Evolutionary conservation across 2,888 invertebrate genomes (phyloP).

Genomic region (Clanis bilineata): DNA sequence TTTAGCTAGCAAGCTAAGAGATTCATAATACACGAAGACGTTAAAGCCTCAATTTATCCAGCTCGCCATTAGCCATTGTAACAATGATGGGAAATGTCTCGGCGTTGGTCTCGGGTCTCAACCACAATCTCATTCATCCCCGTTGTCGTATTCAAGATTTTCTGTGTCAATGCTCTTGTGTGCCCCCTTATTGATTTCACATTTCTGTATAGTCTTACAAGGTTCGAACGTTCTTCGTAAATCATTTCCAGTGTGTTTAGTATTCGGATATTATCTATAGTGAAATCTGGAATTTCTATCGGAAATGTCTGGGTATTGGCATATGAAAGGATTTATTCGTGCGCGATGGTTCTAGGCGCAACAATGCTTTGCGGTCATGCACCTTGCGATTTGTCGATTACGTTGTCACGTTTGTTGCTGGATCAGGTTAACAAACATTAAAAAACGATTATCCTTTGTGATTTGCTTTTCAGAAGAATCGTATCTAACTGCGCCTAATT

Average conservation of each 20-base stretch:
- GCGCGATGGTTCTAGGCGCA: slow-evolving; percentile 53
- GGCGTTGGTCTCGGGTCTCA: slow-evolving; percentile 48
- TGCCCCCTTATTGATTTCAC: slow-evolving; percentile 48
- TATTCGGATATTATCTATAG: neutral
- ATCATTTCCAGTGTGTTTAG: slow-evolving; percentile 13
- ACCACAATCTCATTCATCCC: slow-evolving; percentile 51
- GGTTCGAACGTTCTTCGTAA: slow-evolving; percentile 18
- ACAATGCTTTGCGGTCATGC: slow-evolving; percentile 67
- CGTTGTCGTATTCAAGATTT: slow-evolving; percentile 47
- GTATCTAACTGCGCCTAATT: slow-evolving; percentile 37
- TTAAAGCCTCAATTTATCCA: slow-evolving; percentile 56
- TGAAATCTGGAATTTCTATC: slow-evolving; percentile 20
- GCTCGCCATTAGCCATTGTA: slow-evolving; percentile 57
- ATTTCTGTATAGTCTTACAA: slow-evolving; percentile 25
- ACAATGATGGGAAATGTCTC: slow-evolving; percentile 64
- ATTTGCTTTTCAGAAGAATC: slow-evolving; percentile 30
- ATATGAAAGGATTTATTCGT: slow-evolving; percentile 53
- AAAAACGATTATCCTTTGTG: slow-evolving; percentile 51
- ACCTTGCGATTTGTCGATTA: slow-evolving; percentile 65
- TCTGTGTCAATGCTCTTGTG: slow-evolving; percentile 55
- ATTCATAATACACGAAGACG: slow-evolving; percentile 42
- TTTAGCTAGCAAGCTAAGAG: slow-evolving; percentile 34
- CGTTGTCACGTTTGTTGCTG: slow-evolving; percentile 61
- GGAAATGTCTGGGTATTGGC: slow-evolving; percentile 30
- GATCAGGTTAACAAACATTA: slow-evolving; percentile 69